Evolutionary conservation across 2,113 vertebrate genomes (phyloP), one percentile per base, ranked within the genome.

Genomic region (Python bivittatus): DNA sequence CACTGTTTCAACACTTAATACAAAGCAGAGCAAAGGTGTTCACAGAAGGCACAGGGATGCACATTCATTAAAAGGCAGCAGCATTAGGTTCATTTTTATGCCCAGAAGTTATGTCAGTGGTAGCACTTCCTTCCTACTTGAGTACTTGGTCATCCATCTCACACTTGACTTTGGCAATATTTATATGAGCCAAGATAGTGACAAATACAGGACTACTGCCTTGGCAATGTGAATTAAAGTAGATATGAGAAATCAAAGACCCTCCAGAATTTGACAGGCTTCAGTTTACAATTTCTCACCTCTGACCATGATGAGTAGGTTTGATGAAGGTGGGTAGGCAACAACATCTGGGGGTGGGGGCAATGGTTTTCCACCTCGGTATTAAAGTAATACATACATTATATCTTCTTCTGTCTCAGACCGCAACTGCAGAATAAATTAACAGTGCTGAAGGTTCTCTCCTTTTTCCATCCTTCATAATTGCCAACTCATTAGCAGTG

Each of bases 11-110:
- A 53, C 48, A 25, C 48, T 86, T 91, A 61, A 86, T 52, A 20
- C 58, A 53, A 52, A 60, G 61, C 6, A 38, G 68, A 38, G 27
- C 52, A 56, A 57, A 61, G 60, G 42, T 42, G 52, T 79, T 89
- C 44, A 23, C 54, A 38, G 22, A 90, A 54, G 68, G 54, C 33
- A 44, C 42, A 48, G 72, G 33, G 68, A 57, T 56, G 12, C 52
- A 42, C 89, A 57, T 83, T 83, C 33, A 83, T 90, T 38, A 83
- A 38, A 83, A 83, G 54, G 57, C 52, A 83, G 52, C 56, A 42
- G 68, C 68, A 72, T 72, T 72, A n/a, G 61, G 33, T 72, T 89
- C 61, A 72, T 89, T 89, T 54, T 68, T 58, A 89, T 38, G 64
- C 68, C 89, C 52, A 54, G 53, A 38, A 56, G 64, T 79, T 90